These are phyloP conservation scores for Oncorhynchus mykiss DNA, from an alignment of 2,113 vertebrate species.

Conservation along the genomic window DNA sequence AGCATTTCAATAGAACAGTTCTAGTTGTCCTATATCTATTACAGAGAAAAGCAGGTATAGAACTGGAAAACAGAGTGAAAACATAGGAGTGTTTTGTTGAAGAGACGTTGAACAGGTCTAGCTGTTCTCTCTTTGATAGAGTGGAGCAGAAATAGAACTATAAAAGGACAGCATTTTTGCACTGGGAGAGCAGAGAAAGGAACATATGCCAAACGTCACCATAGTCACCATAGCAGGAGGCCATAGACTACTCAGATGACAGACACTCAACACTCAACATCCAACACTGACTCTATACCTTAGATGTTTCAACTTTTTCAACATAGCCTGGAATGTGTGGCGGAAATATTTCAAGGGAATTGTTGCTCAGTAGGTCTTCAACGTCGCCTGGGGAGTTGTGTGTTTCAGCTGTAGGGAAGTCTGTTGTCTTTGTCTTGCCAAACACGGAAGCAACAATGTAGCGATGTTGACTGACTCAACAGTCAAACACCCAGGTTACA, in stretches of 20 bases:
- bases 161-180: not conserved
- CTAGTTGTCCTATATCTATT: too few relatives aligned
- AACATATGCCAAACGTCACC: slow-evolving; percentile 41
- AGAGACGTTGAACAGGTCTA: too few relatives aligned
- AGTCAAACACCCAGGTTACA: not conserved
- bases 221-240: slow-evolving; percentile 45
- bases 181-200: not conserved
- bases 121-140: too few relatives aligned
- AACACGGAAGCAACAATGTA: not conserved
- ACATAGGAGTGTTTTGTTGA: too few relatives aligned
- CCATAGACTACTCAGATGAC: not conserved
- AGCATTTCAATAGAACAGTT: too few relatives aligned
- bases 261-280: not conserved
- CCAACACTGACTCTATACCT: too few relatives aligned
- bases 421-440: not conserved
- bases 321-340: too few relatives aligned
- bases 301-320: too few relatives aligned
- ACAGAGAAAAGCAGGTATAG: too few relatives aligned
- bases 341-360: not conserved
- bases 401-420: not conserved
- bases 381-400: not conserved
- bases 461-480: not conserved
- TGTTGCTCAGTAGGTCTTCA: not conserved
- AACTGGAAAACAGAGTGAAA: too few relatives aligned
- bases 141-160: too few relatives aligned